Percentiles rank a stretch among this genome's conserved stretches.
Evolutionary conservation across 2,113 vertebrate species (phyloP).

Genomic region (Amia ocellicauda): DNA sequence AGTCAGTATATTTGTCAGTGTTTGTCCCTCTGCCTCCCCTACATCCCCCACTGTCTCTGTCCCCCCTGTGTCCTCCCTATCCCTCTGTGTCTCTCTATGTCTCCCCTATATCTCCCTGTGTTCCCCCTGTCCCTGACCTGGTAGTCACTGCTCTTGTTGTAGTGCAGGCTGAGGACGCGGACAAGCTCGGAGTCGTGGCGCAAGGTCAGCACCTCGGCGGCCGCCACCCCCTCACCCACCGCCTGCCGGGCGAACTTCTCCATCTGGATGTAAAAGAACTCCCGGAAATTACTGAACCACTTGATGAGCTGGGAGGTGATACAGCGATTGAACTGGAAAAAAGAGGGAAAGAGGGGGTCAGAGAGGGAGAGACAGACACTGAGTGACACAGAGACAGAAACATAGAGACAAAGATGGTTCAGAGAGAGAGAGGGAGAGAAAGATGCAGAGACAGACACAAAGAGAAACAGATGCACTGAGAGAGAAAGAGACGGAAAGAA

Average conservation of each 20-base stretch:
- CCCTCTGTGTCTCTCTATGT: not conserved
- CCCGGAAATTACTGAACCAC: constrained; percentile 80
- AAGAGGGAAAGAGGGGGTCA: not conserved
- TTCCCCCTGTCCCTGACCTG: constrained; percentile 46
- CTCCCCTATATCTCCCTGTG: not conserved
- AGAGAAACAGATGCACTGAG: constrained; percentile 13
- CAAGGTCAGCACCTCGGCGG: constrained; percentile 56
- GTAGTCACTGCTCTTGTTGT: constrained; percentile 75
- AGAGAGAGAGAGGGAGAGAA: constrained; percentile 5
- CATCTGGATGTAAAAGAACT: constrained; percentile 82
- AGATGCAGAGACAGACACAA: constrained; percentile 22
- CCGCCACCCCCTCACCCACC: constrained; percentile 54
- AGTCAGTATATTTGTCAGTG: too few relatives aligned
- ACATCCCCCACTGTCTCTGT: too few relatives aligned
- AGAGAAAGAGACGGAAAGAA: not conserved
- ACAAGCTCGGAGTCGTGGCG: constrained; percentile 68
- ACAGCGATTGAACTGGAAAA: constrained; percentile 68
- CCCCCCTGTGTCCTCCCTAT: too few relatives aligned
- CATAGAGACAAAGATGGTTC: not conserved
- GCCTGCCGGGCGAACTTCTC: constrained; percentile 74
- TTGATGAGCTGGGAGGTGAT: constrained; percentile 79
- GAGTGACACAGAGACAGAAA: not conserved
- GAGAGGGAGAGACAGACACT: not conserved
- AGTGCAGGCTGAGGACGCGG: constrained; percentile 74
- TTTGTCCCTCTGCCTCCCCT: too few relatives aligned